A percentile compares a stretch with the other conserved stretches of the same genome.
phyloP scores from a whole-genome alignment of 2,113 vertebrate species.

The Pomatostomus ruficeps region DNA sequence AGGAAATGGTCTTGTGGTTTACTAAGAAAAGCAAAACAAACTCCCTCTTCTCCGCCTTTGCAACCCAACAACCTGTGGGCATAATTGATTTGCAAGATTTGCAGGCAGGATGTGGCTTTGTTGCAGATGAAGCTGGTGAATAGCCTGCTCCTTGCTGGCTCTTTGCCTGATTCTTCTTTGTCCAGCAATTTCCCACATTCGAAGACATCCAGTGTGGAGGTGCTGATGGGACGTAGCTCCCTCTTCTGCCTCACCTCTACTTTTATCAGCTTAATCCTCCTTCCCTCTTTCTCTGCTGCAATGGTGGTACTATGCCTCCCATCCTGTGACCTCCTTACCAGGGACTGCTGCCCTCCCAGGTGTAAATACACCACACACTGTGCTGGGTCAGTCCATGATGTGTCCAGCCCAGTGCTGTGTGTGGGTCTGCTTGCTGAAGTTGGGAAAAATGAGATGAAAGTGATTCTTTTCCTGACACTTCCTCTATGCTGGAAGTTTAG shows the following conservation, averaged over 20 bases:
- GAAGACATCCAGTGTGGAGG: not conserved
- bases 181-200: not conserved
- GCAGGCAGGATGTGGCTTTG: conserved; percentile 20
- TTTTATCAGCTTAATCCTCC: not conserved
- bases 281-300: not conserved
- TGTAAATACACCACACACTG: rapidly evolving
- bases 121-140: not conserved
- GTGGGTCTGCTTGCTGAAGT: not conserved
- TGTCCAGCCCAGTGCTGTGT: not conserved
- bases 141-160: not conserved
- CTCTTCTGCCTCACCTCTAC: not conserved
- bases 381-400: rapidly evolving
- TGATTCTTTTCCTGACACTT: not conserved
- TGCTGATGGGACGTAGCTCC: not conserved
- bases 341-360: not conserved
- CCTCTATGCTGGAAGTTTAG: not conserved
- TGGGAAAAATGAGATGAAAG: not conserved
- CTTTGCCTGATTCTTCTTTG: not conserved
- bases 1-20: conserved; percentile 54
- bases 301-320: not conserved
- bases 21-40: conserved; percentile 59
- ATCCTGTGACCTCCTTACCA: too few species aligned
- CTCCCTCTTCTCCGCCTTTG: not conserved
- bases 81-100: conserved; percentile 48
- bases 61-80: conserved; percentile 48